Conservation (phyloP, 2,888 invertebrate genomes). For the Pelosia muscerda region DNA sequence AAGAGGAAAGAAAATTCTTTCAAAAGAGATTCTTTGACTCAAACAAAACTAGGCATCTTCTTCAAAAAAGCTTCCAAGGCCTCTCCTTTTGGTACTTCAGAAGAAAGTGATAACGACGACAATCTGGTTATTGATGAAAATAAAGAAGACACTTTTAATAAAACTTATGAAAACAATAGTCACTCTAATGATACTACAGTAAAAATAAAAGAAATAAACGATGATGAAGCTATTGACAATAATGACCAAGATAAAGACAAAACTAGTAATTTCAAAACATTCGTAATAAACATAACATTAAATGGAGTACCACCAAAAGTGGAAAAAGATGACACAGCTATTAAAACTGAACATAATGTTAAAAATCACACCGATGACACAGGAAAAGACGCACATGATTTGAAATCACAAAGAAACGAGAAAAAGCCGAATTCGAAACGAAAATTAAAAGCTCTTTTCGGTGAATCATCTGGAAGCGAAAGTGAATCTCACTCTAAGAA, state of each 20-base stretch:
- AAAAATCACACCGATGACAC: slow-evolving; percentile 18
- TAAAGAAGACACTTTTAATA: slow-evolving; percentile 48
- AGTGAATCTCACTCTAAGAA: slow-evolving; percentile 61
- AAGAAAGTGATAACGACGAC: slow-evolving; percentile 68
- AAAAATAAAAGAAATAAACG: slow-evolving; percentile 57
- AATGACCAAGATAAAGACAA: slow-evolving; percentile 27
- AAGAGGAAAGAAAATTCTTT: slow-evolving; percentile 81
- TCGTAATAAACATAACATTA: slow-evolving; percentile 80
- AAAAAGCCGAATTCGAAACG: slow-evolving; percentile 69
- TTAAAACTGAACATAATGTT: slow-evolving; percentile 24
- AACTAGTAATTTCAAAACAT: slow-evolving; percentile 60
- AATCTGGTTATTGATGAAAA: slow-evolving; percentile 72
- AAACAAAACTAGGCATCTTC: slow-evolving; percentile 81
- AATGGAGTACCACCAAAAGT: slow-evolving; percentile 71
- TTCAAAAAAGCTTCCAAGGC: slow-evolving; percentile 70
- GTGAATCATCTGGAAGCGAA: slow-evolving; percentile 83
- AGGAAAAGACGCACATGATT: slow-evolving; percentile 37
- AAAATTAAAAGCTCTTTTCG: slow-evolving; percentile 83
- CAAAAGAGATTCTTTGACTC: slow-evolving; percentile 80
- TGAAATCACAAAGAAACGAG: slow-evolving; percentile 55
- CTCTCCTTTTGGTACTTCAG: slow-evolving; percentile 56
- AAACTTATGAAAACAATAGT: slow-evolving; percentile 29
- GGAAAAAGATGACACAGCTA: slow-evolving; percentile 42
- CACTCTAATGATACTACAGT: slow-evolving; percentile 64
- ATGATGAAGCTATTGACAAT: slow-evolving; percentile 25